Base-by-base conservation (phyloP, 2,797 vertebrate species). In the Hipposideros larvatus region DNA sequence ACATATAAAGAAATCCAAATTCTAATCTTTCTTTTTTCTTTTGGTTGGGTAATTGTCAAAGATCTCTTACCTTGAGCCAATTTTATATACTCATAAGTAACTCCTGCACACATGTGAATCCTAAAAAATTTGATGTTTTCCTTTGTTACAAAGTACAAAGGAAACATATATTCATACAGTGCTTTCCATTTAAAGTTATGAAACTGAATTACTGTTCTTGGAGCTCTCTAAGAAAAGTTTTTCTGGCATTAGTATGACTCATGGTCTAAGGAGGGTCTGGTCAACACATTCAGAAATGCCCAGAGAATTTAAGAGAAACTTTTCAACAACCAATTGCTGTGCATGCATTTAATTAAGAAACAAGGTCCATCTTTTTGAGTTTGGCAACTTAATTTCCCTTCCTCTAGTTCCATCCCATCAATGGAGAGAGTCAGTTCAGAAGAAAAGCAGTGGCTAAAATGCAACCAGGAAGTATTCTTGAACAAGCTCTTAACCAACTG, bases 111-210 rank as follows among this genome's bases (percentile, higher is more conserved):
- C 11, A 59, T 24, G 18, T 26, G 46, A 83, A 89, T 89, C 37
- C 46, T n/a, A 51, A 91, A 90, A 75, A 65, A 19, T 0, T 55
- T 11, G 2, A 34, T 89, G 21, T 70, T 86, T 93, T 79, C 46
- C 22, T 94, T 96, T 93, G 57, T 93, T 93, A 46, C 55, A 34
- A 78, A 78, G 57, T 88, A n/a, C 43, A 80, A 92, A 88, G 19
- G 77, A 87, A 94, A 89, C 53, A 57, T 55, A 57, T 55, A 80
- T 68, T 91, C 57, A 71, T 24, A 31, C 18, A 10, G 22, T 34
- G 5, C 11, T 86, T 75, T 93, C 26, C 7, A 46, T 83, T 84
- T 84, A 87, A 94, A 90, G 48, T 91, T 89, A 59, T 61, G n/a
- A 73, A 73, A 95, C 75, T 71, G 43, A 61, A 71, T 26, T 88